Evolutionary conservation across 37 sponge, comb jelly and placozoan species (phyloP), one percentile per base, ranked within the genome.

Genomic region (Cladorhizidae sp.): DNA sequence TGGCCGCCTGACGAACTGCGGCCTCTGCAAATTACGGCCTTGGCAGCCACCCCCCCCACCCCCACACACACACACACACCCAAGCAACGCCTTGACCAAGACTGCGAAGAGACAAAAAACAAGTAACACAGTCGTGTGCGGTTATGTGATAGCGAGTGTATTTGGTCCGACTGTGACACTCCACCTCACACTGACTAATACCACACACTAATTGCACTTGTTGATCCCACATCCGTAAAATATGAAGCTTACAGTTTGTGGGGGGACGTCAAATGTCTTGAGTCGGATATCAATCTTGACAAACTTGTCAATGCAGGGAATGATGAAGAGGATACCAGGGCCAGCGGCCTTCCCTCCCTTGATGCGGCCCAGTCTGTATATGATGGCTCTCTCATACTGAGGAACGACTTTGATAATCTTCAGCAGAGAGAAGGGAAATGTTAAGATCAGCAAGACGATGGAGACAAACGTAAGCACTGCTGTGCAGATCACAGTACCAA

Each of bases 241-340:
- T n/a, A n/a, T n/a, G n/a, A n/a, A 45, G 17, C 84, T 74, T 63
- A 97, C 97, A 74, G 89, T 86, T 64, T 97, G 97, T 40, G 97
- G 97, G 0, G 95, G 95, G 21, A 97, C 93, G 40, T 97, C 97
- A 83, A 97, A 97, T 2, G 95, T 83, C 15, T 79, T 64, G n/a
- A 95, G 90, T 18, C 97, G 74, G 73, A 90, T 67, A 70, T 97
- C 97, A 29, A 97, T 88, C 1, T 73, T 72, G 7, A 61, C 43
- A 29, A 89, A 83, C 69, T 72, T 70, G 73, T 97, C 97, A 22
- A 87, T 80, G 80, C 97, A 97, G 31, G 97, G 97, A 3, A 97
- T 49, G 70, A 94, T 76, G 75, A 79, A 83, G 84, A 97, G 89
- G 62, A 92, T 70, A 0, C 97, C 97, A 28, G 98, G 98, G 0